Evolutionary conservation across 2,797 vertebrate genomes (phyloP), one percentile per base, ranked within the genome.

Genomic region (Acomys russatus): DNA sequence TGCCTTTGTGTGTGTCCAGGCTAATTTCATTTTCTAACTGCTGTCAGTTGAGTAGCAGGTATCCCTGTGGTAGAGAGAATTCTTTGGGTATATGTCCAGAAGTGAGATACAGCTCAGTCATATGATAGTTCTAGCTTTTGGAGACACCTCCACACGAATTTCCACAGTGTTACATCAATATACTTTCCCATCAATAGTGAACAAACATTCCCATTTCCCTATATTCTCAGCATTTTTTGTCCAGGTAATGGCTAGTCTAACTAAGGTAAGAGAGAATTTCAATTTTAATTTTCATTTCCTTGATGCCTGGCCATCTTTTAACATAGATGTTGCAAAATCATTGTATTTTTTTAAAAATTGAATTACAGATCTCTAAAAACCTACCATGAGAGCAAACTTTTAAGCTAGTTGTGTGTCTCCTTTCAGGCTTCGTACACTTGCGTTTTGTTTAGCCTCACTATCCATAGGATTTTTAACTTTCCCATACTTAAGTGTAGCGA

Each of bases 311-410:
- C 30, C 68, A 73, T 17, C 51, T 86, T 82, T 77, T 38, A 68
- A 71, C n/a, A 80, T 11, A 79, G 14, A 35, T 94, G 18, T 15
- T 91, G 33, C 4, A 17, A 73, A 82, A 61, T 86, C 28, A n/a
- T 80, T 79, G 30, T 11, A 38, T 11, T 51, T 64, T 11, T 51
- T 64, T 30, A 49, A 83, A 49, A 59, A 56, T 83, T 86, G 71
- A 76, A 94, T 89, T 70, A 78, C 17, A 30, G 35, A 61, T 68
- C 5, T 7, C 89, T 64, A 51, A 85, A 90, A 77, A 44, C 38
- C 63, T 85, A 35, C 84, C 70, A 25, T 4, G 59, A 66, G 51
- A 91, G 51, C 92, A 96, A 91, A 61, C 35, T 73, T 89, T 68
- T 90, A 89, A 87, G 9, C 1, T 91, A 35, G 59, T 77, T 68